A percentile compares a stretch with the other conserved stretches of the same genome.
These are phyloP conservation scores for Stylophora pistillata DNA, from an alignment of 64 coral and sea anemone genomes.

Conservation along the genomic window DNA sequence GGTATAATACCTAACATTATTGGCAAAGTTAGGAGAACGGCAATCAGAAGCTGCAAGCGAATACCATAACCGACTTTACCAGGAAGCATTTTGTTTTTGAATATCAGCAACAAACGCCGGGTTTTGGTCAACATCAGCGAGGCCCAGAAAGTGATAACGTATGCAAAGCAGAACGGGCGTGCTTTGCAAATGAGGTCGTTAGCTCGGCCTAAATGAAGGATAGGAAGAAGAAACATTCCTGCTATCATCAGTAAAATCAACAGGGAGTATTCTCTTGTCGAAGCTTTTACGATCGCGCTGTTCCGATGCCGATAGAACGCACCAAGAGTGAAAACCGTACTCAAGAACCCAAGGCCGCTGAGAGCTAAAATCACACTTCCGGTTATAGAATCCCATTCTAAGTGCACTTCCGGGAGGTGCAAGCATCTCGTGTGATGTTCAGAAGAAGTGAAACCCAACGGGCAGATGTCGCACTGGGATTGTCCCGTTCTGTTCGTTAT, in stretches of 20 bases:
- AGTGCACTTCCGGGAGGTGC: constrained; percentile 68
- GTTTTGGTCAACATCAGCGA: constrained; percentile 90
- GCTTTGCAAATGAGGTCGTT: constrained; percentile 49
- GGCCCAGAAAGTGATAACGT: constrained; percentile 85
- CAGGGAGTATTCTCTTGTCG: constrained; percentile 76
- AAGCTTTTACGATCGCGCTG: constrained; percentile 85
- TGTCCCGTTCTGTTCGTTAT: constrained; percentile 64
- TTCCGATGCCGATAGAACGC: constrained; percentile 57
- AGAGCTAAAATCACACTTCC: constrained; percentile 53
- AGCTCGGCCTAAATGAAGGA: constrained; percentile 56
- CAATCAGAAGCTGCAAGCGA: constrained; percentile 70
- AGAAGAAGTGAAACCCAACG: constrained; percentile 68
- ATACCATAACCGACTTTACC: constrained; percentile 54
- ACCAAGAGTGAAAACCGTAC: constrained; percentile 49
- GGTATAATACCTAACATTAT: constrained; percentile 27
- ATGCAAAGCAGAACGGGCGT: constrained; percentile 68
- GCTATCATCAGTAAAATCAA: constrained; percentile 62
- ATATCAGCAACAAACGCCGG: constrained; percentile 72
- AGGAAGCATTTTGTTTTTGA: constrained; percentile 68
- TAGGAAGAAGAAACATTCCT: constrained; percentile 60
- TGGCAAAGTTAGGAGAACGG: constrained; percentile 45
- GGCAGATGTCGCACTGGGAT: constrained; percentile 46
- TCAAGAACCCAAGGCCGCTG: constrained; percentile 49
- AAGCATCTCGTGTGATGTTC: constrained; percentile 53
- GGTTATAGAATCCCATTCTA: constrained; percentile 38